Evolutionary conservation across 64 coral and sea anemone species (phyloP).

Genomic region (Pachyseris speciosa): DNA sequence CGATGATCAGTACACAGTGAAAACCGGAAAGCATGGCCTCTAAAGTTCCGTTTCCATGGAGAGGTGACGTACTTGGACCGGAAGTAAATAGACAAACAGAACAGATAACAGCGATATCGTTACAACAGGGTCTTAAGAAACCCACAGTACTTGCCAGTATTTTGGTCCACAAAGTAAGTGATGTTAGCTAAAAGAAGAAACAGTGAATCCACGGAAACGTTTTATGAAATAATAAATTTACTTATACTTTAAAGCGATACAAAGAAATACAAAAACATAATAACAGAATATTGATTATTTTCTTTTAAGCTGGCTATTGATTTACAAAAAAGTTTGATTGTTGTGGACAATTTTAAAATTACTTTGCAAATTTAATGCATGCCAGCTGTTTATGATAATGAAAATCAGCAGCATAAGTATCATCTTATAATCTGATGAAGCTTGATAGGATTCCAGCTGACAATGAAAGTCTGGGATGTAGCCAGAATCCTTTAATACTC

Average conservation of each 20-base stretch:
- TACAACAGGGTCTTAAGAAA: not conserved
- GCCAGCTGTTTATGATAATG: not conserved
- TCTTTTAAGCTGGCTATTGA: not conserved
- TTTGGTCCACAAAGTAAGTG: not conserved
- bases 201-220: not conserved
- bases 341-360: too few relatives aligned
- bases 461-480: not conserved
- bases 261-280: not conserved
- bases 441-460: not conserved
- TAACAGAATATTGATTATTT: not conserved
- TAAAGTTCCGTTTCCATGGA: too few relatives aligned
- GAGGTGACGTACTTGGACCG: too few relatives aligned
- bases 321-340: not conserved
- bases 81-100: too few relatives aligned
- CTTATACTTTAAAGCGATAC: not conserved
- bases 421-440: slow-evolving; percentile 2
- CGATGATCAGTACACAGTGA: too few relatives aligned
- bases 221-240: slow-evolving; percentile 7
- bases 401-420: not conserved
- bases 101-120: too few relatives aligned
- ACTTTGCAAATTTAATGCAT: not conserved
- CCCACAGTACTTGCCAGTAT: not conserved
- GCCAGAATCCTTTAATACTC: slow-evolving; percentile 6
- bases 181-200: not conserved
- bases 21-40: too few relatives aligned